Evolutionary conservation across 2,888 invertebrate species (phyloP), one percentile per base, ranked within the genome.

Genomic region (Pteria penguin): DNA sequence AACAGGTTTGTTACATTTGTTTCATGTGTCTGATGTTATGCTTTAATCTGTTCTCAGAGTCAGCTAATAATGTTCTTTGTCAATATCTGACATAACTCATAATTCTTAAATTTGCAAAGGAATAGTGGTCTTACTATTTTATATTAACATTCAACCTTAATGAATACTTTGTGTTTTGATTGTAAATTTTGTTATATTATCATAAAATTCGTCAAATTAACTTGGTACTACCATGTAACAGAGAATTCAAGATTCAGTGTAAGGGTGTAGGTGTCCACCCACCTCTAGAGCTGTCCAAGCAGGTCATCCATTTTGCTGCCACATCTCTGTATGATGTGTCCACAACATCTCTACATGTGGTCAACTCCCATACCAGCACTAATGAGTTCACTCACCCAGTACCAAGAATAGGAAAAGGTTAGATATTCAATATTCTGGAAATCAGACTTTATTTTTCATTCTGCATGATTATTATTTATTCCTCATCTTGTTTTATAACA

Each of bases 381-480:
- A 92, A 92, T 70, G 90, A 92, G 81, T 91, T 89, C 79, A 89
- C 90, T n/a, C 91, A 92, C 76, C 91, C 91, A 18, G 91, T 92
- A 18, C 92, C 92, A 0, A 82, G 91, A 60, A 92, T 92, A 72
- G 92, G 92, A 8, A 89, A 88, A 86, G 91, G 91, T 91, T 68
- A 27, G 32, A 45, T n/a, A 5, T 55, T 8, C 45, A 45, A 45
- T 8, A 45, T 45, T 45, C 8, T 45, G 45, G 45, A 45, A 11
- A 45, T 45, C n/a, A n/a, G n/a, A n/a, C n/a, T n/a, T n/a, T n/a
- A n/a, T n/a, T n/a, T n/a, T n/a, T n/a, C n/a, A n/a, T n/a, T n/a
- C n/a, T n/a, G n/a, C n/a, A n/a, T n/a, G n/a, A n/a, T n/a, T n/a
- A n/a, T n/a, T n/a, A n/a, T n/a, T n/a, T n/a, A n/a, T n/a, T n/a